Conservation (phyloP, 2,113 vertebrate species). For the Anser brachyrhynchus region DNA sequence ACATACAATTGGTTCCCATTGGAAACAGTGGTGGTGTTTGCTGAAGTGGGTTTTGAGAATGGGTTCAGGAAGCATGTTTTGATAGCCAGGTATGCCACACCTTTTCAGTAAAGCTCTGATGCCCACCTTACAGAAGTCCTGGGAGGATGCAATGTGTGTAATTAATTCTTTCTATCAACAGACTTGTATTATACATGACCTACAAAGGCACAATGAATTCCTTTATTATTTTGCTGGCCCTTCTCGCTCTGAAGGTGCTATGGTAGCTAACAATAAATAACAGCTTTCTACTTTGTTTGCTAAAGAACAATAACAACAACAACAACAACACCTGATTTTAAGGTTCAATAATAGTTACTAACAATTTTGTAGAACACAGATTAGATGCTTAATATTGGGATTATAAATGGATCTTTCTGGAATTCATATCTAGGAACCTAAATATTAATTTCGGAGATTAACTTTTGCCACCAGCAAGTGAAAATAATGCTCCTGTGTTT, state of each 20-base stretch:
- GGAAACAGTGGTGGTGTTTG: background rate
- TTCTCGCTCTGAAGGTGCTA: background rate
- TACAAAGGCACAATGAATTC: background rate
- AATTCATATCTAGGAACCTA: background rate
- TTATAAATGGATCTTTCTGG: background rate
- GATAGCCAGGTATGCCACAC: background rate
- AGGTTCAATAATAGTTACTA: background rate
- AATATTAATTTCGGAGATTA: background rate
- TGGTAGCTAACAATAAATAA: background rate
- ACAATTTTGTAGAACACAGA: background rate
- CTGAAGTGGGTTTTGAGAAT: background rate
- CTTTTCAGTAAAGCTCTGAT: background rate
- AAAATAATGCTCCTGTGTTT: slow-evolving; percentile 5
- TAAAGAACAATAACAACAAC: background rate
- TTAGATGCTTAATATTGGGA: background rate
- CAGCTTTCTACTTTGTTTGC: background rate
- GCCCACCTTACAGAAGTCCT: background rate
- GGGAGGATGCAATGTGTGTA: fast-evolving
- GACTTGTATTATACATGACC: background rate
- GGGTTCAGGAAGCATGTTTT: background rate
- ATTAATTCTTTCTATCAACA: background rate
- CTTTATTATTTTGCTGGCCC: background rate
- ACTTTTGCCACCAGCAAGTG: background rate
- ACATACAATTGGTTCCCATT: background rate
- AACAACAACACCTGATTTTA: background rate